These are phyloP conservation scores for Tyria jacobaeae DNA, from an alignment of 2,888 invertebrate species.

Conservation along the genomic window DNA sequence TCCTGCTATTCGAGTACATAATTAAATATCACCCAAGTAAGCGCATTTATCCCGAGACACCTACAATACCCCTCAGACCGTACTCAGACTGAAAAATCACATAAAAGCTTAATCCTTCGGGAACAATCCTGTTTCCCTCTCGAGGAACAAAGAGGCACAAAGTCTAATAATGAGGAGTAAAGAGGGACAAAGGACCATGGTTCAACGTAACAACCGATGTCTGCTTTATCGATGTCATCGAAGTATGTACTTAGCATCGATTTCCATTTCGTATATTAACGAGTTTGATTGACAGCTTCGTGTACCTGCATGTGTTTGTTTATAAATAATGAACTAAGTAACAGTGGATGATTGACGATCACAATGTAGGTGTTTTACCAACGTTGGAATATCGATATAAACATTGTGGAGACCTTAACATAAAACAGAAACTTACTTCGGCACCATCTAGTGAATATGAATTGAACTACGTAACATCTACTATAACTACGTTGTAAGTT, in stretches of 20 bases:
- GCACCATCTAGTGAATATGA: no score
- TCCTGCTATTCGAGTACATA: slow-evolving; percentile 4
- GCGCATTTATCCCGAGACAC: slow-evolving; percentile 33
- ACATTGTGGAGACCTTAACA: no score
- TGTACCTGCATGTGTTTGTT: neutral
- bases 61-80: slow-evolving; percentile 51
- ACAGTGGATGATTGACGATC: neutral
- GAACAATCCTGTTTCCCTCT: slow-evolving; percentile 67
- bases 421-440: no score
- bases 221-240: slow-evolving; percentile 64
- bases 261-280: slow-evolving; percentile 43
- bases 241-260: slow-evolving; percentile 41
- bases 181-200: slow-evolving; percentile 46
- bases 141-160: slow-evolving; percentile 43
- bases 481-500: no score
- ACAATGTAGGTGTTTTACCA: neutral
- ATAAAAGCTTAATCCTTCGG: slow-evolving; percentile 61
- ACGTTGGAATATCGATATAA: neutral
- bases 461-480: no score
- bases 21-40: slow-evolving; percentile 18
- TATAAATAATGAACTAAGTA: neutral
- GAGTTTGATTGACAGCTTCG: slow-evolving; percentile 31
- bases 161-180: slow-evolving; percentile 24
- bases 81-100: slow-evolving; percentile 64
- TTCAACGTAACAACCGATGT: slow-evolving; percentile 43